Evolutionary conservation across 2,797 vertebrate species (phyloP).

Genomic region (Anas bahamensis): DNA sequence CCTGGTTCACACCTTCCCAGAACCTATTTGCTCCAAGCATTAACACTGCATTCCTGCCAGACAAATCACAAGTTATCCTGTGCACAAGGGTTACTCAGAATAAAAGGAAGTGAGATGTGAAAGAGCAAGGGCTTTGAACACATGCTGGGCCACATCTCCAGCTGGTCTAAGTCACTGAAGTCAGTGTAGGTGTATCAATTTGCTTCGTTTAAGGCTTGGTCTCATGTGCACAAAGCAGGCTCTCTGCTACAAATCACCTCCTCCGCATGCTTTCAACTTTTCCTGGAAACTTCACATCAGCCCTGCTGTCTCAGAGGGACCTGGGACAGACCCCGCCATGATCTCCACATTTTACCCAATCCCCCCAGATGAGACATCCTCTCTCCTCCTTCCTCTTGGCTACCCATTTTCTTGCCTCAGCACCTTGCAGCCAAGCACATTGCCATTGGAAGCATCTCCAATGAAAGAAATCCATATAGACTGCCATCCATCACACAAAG

Average conservation of each 20-base stretch:
- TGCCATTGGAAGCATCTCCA: not conserved
- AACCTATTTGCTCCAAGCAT: not conserved
- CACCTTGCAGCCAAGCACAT: not conserved
- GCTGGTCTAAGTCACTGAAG: not conserved
- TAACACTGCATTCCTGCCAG: not conserved
- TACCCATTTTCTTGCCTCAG: not conserved
- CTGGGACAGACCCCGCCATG: rapidly evolving
- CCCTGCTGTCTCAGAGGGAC: not conserved
- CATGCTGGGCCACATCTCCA: not conserved
- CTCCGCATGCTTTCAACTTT: not conserved
- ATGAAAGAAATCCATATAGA: not conserved
- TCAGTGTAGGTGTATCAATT: not conserved
- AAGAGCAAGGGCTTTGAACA: not conserved
- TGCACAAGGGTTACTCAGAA: not conserved
- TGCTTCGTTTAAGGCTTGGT: not conserved
- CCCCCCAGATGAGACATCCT: not conserved
- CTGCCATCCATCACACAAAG: not conserved
- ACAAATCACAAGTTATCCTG: not conserved
- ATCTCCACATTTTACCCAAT: not conserved
- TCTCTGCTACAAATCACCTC: not conserved
- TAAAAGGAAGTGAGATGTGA: not conserved
- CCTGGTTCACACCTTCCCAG: not conserved
- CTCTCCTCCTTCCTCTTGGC: not conserved
- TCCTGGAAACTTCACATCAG: not conserved
- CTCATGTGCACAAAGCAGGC: not conserved